These are phyloP conservation scores for Drosophila percnosoma DNA, from an alignment of 2,888 invertebrate species.

Conservation along the genomic window DNA sequence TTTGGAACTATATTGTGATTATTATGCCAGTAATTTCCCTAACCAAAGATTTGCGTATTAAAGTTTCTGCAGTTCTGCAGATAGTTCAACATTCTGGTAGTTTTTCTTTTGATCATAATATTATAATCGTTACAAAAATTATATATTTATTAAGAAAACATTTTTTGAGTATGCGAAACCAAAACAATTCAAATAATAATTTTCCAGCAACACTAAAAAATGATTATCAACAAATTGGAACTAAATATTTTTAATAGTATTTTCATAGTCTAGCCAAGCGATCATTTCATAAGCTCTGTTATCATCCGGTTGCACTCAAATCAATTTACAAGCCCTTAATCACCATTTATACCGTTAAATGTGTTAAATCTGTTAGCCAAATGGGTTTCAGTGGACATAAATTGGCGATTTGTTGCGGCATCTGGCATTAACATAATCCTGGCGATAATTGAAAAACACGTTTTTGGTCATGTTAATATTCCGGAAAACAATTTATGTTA, in stretches of 20 bases:
- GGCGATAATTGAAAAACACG: conserved; percentile 79
- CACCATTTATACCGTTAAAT: conserved; percentile 59
- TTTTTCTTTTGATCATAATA: not conserved
- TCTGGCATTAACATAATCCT: conserved; percentile 75
- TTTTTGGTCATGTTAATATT: conserved; percentile 72
- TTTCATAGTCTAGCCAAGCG: not conserved
- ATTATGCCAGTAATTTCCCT: accelerated
- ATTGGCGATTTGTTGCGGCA: conserved; percentile 73
- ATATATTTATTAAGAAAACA: too few species aligned
- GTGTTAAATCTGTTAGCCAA: conserved; percentile 74
- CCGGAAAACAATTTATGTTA: conserved; percentile 60
- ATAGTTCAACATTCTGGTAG: not conserved
- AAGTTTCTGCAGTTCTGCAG: not conserved
- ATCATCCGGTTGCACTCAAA: conserved; percentile 27
- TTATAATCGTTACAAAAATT: not conserved
- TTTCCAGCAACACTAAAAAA: not conserved
- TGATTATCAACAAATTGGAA: not conserved
- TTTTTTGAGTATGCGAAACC: too few species aligned
- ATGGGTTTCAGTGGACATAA: conserved; percentile 62
- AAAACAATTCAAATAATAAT: too few species aligned
- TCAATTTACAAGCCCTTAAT: conserved; percentile 34
- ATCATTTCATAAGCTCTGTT: conserved; percentile 26
- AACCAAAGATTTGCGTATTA: not conserved
- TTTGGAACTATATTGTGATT: not conserved
- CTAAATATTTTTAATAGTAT: not conserved